A percentile compares a stretch with the other conserved stretches of the same genome.
Conservation (phyloP, 2,797 vertebrate species). For the Danio jaintianensis region DNA sequence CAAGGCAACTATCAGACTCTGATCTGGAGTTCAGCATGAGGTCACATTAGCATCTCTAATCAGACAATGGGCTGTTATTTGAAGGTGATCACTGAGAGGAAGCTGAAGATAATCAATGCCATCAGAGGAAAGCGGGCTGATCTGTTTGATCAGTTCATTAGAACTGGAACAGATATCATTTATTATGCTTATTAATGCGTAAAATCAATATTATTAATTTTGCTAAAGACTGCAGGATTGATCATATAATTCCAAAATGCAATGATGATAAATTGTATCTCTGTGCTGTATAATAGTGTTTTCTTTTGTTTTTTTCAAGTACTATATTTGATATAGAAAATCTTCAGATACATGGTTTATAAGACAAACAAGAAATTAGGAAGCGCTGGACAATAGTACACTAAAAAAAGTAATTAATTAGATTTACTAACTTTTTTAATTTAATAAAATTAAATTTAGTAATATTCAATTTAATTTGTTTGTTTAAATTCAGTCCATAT, state of each 20-base stretch:
- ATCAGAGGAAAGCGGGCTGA: slow-evolving; percentile 58
- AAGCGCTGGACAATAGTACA: neutral
- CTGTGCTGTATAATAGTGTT: no score
- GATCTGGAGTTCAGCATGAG: slow-evolving; percentile 48
- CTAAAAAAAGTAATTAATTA: no score
- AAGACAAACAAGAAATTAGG: neutral
- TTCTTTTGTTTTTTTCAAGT: no score
- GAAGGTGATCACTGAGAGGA: slow-evolving; percentile 64
- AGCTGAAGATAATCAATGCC: slow-evolving; percentile 71
- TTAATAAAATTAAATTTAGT: no score
- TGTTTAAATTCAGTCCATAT: no score
- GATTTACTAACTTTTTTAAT: no score
- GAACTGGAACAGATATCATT: slow-evolving; percentile 69
- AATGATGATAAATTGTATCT: slow-evolving; percentile 5
- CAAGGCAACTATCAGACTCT: slow-evolving; percentile 4
- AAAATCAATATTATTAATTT: slow-evolving; percentile 68
- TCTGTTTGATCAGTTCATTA: slow-evolving; percentile 72
- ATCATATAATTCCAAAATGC: slow-evolving; percentile 23
- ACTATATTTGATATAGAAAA: neutral
- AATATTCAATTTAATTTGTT: no score
- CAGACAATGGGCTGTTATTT: slow-evolving; percentile 50
- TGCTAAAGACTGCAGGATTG: slow-evolving; percentile 55
- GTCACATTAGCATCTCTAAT: slow-evolving; percentile 64
- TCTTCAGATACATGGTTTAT: neutral
- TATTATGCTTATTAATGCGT: slow-evolving; percentile 73